These are phyloP conservation scores for Glaucomys volans DNA, from an alignment of 2,113 vertebrate species.

Conservation along the genomic window DNA sequence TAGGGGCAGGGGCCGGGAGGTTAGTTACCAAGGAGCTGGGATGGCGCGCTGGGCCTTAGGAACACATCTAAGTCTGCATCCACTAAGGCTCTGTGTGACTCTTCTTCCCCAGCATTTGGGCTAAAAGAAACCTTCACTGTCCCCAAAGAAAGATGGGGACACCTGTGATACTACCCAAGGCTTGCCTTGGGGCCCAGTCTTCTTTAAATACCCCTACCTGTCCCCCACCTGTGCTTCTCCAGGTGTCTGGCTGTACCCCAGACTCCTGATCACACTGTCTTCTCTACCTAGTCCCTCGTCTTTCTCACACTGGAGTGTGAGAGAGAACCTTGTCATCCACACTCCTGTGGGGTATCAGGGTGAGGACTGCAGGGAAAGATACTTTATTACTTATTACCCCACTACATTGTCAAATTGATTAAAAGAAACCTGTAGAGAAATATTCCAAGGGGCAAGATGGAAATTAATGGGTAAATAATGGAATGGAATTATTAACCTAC, in stretches of 20 bases:
- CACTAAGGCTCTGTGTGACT: not conserved
- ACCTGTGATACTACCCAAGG: not conserved
- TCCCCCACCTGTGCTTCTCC: not conserved
- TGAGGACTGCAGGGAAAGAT: not conserved
- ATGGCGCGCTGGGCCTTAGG: not conserved
- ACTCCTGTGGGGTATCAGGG: not conserved
- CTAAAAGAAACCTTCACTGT: not conserved
- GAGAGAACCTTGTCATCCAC: not conserved
- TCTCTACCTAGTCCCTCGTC: not conserved
- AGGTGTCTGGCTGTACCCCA: not conserved
- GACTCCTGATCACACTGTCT: not conserved
- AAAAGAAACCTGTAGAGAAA: not conserved
- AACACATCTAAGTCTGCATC: not conserved
- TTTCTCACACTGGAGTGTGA: not conserved
- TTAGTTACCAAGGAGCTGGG: not conserved
- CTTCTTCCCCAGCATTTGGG: not conserved
- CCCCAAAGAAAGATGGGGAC: not conserved
- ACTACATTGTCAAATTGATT: not conserved
- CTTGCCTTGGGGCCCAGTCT: not conserved
- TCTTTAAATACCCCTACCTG: not conserved
- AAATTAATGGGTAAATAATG: not conserved
- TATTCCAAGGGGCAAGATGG: not conserved
- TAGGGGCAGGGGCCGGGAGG: slow-evolving; percentile 69
- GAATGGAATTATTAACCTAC: not conserved
- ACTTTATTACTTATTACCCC: not conserved